Percentiles rank a stretch among this genome's conserved stretches.
phyloP scores from a whole-genome alignment of 2,888 invertebrate genomes.

The Limnephilus rhombicus region DNA sequence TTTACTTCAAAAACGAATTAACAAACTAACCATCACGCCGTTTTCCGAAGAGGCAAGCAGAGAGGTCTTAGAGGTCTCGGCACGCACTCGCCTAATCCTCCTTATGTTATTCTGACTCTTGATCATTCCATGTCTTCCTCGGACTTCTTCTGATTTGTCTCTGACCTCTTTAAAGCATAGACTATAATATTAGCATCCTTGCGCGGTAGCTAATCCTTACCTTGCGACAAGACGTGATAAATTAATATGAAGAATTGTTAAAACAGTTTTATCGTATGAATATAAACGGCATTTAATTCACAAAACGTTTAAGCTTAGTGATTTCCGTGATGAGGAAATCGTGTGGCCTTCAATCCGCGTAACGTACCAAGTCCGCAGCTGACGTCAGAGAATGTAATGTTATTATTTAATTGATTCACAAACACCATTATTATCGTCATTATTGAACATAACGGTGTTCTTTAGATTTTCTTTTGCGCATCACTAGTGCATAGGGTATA shows the following conservation, averaged over 20 bases:
- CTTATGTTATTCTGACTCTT: too few relatives aligned
- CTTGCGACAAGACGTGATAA: background rate
- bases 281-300: slow-evolving; percentile 8
- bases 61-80: too few relatives aligned
- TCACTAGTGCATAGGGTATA: too few relatives aligned
- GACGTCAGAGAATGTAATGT: background rate
- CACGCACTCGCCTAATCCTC: too few relatives aligned
- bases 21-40: too few relatives aligned
- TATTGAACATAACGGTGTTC: background rate
- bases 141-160: background rate
- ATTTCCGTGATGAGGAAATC: slow-evolving; percentile 4
- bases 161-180: background rate
- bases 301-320: background rate
- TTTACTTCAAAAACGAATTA: too few relatives aligned
- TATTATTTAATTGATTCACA: background rate
- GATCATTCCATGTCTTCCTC: too few relatives aligned
- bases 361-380: background rate
- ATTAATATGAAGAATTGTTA: slow-evolving; percentile 6
- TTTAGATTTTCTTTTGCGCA: background rate
- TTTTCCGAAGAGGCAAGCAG: too few relatives aligned
- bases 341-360: background rate
- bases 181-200: background rate
- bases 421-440: background rate
- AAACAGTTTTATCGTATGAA: background rate
- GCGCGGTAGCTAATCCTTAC: background rate